Evolutionary conservation across 2,888 invertebrate genomes (phyloP).

Genomic region (Formica aserva): DNA sequence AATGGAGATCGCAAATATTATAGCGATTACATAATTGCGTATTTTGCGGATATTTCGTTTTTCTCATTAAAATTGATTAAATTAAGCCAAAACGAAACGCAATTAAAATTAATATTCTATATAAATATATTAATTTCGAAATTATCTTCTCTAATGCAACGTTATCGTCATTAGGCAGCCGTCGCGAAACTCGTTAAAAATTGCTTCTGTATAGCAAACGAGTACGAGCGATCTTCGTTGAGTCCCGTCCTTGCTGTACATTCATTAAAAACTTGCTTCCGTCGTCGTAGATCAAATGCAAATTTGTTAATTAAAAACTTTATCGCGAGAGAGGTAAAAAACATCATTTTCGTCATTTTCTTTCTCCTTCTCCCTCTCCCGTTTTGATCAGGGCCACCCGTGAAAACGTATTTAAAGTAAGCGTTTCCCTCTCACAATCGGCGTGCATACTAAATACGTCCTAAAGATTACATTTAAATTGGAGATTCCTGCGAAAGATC

Average conservation of each 20-base stretch:
- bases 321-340: conserved; percentile 15
- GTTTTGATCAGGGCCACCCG: background rate
- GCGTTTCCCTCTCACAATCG: conserved; percentile 6
- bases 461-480: conserved; percentile 60
- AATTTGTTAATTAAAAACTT: conserved; percentile 61
- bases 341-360: conserved; percentile 37
- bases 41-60: background rate
- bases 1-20: conserved; percentile 19
- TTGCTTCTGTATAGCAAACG: conserved; percentile 6
- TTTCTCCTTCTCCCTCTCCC: background rate
- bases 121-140: background rate
- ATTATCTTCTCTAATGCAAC: background rate
- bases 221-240: conserved; percentile 9
- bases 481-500: conserved; percentile 25
- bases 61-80: background rate
- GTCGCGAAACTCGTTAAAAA: background rate
- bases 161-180: background rate
- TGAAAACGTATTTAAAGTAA: conserved; percentile 33
- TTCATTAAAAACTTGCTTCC: conserved; percentile 47
- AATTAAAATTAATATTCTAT: background rate
- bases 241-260: background rate
- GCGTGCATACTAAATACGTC: conserved; percentile 38
- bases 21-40: background rate
- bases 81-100: background rate
- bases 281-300: conserved; percentile 41